Evolutionary conservation across 2,113 vertebrate species (phyloP).

Genomic region (Spea bombifrons): DNA sequence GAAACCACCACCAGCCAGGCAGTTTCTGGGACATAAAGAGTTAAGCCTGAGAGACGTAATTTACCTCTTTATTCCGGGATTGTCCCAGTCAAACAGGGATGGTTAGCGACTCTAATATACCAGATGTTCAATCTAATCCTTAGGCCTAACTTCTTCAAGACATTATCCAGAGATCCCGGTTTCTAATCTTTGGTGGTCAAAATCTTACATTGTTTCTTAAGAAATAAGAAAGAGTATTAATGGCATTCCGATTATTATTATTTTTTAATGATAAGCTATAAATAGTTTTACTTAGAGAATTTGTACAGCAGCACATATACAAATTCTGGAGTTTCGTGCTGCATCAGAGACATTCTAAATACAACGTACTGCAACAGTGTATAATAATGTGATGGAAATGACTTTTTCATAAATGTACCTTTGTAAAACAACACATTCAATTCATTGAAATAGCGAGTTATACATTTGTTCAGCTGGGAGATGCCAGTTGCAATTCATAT

Average conservation of each 20-base stretch:
- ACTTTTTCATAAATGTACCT: constrained; percentile 33
- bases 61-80: too few species aligned
- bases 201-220: too few species aligned
- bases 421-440: constrained; percentile 29
- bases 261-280: neutral
- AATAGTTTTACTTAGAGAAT: neutral
- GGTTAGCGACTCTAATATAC: too few species aligned
- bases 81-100: too few species aligned
- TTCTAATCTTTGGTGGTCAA: too few species aligned
- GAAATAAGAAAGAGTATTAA: too few species aligned
- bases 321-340: constrained; percentile 11
- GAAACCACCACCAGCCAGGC: too few species aligned
- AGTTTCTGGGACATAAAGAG: too few species aligned
- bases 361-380: neutral
- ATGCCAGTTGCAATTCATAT: constrained; percentile 37
- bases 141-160: too few species aligned
- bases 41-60: too few species aligned
- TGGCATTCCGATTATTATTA: neutral
- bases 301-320: neutral
- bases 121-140: too few species aligned
- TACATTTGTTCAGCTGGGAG: constrained; percentile 42
- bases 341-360: neutral
- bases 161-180: too few species aligned
- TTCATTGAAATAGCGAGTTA: constrained; percentile 14
- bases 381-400: constrained; percentile 26